Conservation (phyloP, 2,113 vertebrate genomes). For the Spizaetus ornatus region DNA sequence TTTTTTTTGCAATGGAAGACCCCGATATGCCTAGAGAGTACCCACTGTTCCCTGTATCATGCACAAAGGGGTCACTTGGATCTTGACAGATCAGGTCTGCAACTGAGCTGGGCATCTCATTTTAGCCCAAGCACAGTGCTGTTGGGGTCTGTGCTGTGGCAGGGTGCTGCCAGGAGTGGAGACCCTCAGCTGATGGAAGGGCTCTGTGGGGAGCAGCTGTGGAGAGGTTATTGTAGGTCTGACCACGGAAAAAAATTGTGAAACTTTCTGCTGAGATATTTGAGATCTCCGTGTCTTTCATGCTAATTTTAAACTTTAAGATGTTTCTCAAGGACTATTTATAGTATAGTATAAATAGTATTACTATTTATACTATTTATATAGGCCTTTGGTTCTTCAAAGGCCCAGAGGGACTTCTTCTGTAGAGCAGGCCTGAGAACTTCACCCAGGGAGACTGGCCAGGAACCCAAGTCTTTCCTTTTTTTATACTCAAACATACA, state of each 20-base stretch:
- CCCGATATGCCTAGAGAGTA: neutral
- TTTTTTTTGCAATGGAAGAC: neutral
- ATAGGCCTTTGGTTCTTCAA: neutral
- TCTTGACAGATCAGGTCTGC: fast-evolving
- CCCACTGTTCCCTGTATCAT: fast-evolving
- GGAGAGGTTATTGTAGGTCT: neutral
- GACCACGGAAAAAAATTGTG: neutral
- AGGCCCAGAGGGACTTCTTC: neutral
- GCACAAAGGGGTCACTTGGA: too few relatives aligned
- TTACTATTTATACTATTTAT: too few relatives aligned
- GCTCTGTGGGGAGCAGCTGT: fast-evolving
- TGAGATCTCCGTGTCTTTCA: neutral
- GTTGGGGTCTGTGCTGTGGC: neutral
- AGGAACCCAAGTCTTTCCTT: neutral
- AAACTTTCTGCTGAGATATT: neutral
- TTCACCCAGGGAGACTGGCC: neutral
- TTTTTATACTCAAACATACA: neutral
- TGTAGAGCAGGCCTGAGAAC: constrained; percentile 5
- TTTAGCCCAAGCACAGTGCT: neutral
- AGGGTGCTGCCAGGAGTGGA: neutral
- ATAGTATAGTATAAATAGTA: neutral
- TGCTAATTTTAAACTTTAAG: neutral
- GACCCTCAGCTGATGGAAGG: neutral
- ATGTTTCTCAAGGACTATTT: constrained; percentile 31
- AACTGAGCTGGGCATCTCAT: fast-evolving